A percentile compares a stretch with the other conserved stretches of the same genome.
Evolutionary conservation across 1,140 invertebrate species (phyloP).

Genomic region (Drosophila virilis): DNA sequence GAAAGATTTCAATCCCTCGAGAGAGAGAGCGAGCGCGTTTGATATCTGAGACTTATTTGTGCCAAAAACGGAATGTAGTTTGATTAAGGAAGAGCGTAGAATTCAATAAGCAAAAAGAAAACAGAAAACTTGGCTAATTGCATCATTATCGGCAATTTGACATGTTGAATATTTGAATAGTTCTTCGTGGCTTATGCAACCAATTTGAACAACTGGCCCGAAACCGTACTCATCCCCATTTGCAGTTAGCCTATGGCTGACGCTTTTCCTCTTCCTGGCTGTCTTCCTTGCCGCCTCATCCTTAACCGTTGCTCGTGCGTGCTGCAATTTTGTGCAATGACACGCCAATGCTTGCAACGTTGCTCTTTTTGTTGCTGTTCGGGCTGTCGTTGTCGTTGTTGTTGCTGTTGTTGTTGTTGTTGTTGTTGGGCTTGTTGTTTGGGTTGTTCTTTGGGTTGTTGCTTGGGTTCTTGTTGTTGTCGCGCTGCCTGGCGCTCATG

Average conservation of each 20-base stretch:
- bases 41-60: too few relatives aligned
- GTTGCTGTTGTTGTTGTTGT: constrained; percentile 2
- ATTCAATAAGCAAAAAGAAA: not conserved
- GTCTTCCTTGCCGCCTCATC: not conserved
- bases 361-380: constrained; percentile 19
- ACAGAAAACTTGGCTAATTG: not conserved
- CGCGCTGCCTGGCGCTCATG: constrained; percentile 41
- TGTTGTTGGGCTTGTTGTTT: not conserved
- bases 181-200: too few relatives aligned
- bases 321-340: constrained; percentile 44
- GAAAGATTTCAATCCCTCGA: too few relatives aligned
- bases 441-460: not conserved
- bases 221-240: not conserved
- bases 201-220: not conserved
- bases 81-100: not conserved
- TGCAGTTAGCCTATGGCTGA: constrained; percentile 29
- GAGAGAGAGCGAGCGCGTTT: too few relatives aligned
- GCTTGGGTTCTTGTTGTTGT: constrained; percentile 2
- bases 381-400: constrained; percentile 5
- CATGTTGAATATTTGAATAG: too few relatives aligned
- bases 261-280: constrained; percentile 6
- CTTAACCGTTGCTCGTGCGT: constrained; percentile 18
- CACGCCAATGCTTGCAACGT: constrained; percentile 33
- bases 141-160: too few relatives aligned
- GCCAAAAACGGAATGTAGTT: too few relatives aligned